Conservation (phyloP, 35 echinoderm and acorn worm species). For the Patiria miniata region DNA sequence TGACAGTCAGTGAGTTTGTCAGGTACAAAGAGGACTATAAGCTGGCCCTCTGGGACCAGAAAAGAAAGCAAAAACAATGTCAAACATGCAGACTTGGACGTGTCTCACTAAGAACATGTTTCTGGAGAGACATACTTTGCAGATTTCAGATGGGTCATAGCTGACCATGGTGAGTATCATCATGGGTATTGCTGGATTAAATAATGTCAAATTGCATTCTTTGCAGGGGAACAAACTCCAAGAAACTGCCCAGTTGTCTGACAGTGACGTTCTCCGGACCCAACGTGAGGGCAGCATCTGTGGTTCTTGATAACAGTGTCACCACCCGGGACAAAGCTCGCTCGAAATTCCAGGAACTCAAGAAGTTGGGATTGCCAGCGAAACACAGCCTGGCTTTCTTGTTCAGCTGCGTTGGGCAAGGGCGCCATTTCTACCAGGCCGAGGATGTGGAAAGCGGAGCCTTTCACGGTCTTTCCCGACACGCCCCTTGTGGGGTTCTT, state of each 20-base stretch:
- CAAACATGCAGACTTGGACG: no score
- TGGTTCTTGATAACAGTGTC: constrained; percentile 57
- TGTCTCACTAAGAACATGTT: no score
- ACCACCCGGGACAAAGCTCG: constrained; percentile 38
- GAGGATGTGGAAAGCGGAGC: constrained; percentile 80
- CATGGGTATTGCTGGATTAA: neutral
- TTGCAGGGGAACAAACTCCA: no score
- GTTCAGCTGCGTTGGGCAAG: constrained; percentile 89
- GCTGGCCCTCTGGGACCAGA: no score
- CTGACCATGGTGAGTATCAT: neutral
- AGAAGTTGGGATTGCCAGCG: constrained; percentile 56
- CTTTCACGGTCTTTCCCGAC: constrained; percentile 78
- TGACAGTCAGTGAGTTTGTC: no score
- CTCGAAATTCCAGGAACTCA: constrained; percentile 54
- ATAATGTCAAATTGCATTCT: no score
- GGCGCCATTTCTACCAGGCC: constrained; percentile 50
- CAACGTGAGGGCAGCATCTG: constrained; percentile 76
- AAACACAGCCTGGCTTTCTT: constrained; percentile 81
- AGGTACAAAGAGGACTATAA: no score
- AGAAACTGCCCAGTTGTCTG: neutral
- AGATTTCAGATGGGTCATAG: neutral
- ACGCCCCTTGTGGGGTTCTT: constrained; percentile 89
- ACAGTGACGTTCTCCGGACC: constrained; percentile 80
- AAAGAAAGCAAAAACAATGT: no score
- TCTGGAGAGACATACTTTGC: no score